Base-by-base conservation (phyloP, 1,140 invertebrate species). In the Penaeus indicus region DNA sequence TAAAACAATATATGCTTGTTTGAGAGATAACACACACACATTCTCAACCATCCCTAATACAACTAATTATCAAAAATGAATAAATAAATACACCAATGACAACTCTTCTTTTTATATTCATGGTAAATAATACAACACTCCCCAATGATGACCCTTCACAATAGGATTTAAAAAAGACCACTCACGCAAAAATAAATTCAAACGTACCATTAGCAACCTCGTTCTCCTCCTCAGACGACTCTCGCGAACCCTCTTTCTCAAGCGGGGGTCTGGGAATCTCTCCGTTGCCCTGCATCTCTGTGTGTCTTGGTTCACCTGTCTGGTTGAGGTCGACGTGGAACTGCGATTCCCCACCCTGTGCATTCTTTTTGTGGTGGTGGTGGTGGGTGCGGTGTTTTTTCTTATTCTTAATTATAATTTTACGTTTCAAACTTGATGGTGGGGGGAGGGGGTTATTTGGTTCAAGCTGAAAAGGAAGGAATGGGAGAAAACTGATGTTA, bases 331-430 rank as follows among this genome's bases (percentile, higher is more conserved):
- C 89, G 16, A 90, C 89, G 62, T 90, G 86, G 75, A 91, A 90
- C 77, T 90, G 89, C 0, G 91, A 80, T 61, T 91, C 86, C 19
- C 87, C 86, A n/a, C 84, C 81, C 21, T 54, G 92, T 93, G 87
- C 92, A 92, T 60, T 92, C 92, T 67, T 77, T 87, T 64, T 91
- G 67, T 92, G 92, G 92, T 97, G 96, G 91, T 96, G 96, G 92
- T 98, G 97, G 92, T 97, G 96, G 90, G 97, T 96, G 92, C 96
- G 96, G 92, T 98, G 97, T 92, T 98, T 98, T 94, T 99, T 99
- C 93, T 99, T 99, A 92, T 99, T 99, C 93, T 99, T 99, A 87
- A 99, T 98, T 84, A 99, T 97, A 88, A 99, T 99, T 94, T 98
- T 99, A 86, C 97, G 94, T 91, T 96, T 96, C 42, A 99, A 92